phyloP scores from a whole-genome alignment of 2,113 vertebrate species.

The Aegotheles bennettii region DNA sequence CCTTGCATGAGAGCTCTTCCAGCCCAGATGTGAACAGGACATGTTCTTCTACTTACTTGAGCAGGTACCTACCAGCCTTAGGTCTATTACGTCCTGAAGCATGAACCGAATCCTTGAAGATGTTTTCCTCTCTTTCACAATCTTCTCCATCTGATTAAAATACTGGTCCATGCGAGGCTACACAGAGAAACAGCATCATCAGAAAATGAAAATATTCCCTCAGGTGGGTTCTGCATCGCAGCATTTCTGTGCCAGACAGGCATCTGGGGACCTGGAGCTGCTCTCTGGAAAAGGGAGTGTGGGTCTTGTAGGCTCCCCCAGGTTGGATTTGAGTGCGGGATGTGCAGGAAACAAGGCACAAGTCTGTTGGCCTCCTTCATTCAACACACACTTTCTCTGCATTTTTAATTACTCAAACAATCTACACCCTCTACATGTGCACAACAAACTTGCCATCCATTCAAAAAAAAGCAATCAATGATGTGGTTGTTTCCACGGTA shows the following conservation, averaged over 20 bases:
- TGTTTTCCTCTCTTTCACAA: conserved; percentile 96
- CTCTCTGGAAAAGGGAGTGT: rapidly evolving
- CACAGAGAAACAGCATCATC: not conserved
- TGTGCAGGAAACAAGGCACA: not conserved
- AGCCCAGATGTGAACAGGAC: not conserved
- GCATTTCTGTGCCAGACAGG: not conserved
- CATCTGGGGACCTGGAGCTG: not conserved
- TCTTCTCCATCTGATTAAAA: conserved; percentile 99
- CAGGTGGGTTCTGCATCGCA: rapidly evolving
- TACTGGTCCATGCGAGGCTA: conserved; percentile 99
- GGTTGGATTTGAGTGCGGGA: rapidly evolving
- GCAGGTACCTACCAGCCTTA: conserved; percentile 85
- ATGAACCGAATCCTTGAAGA: conserved; percentile 97
- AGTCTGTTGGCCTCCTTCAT: not conserved
- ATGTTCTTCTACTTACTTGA: not conserved
- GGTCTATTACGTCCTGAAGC: conserved; percentile 94
- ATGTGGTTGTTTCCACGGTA: not conserved
- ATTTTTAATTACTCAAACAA: not conserved
- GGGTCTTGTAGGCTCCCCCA: rapidly evolving
- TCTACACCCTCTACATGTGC: not conserved
- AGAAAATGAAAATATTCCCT: not conserved
- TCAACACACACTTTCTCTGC: not conserved
- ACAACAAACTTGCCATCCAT: not conserved
- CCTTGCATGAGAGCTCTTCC: not conserved
- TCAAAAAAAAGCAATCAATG: not conserved